Percentiles rank a stretch among this genome's conserved stretches.
These are phyloP conservation scores for Eupithecia tripunctaria DNA, from an alignment of 2,888 invertebrate genomes.

Conservation along the genomic window DNA sequence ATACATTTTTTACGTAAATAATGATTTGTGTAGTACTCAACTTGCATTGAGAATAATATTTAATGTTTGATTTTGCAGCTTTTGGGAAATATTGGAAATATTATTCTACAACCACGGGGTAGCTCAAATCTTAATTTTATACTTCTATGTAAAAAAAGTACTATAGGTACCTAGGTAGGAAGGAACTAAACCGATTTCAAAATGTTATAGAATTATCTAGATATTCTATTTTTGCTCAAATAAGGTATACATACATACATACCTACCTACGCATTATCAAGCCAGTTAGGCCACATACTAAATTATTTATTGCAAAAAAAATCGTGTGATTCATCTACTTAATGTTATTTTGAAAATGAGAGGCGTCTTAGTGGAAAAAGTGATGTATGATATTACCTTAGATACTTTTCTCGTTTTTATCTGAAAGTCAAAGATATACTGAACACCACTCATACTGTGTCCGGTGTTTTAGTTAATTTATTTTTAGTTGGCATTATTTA, in stretches of 20 bases:
- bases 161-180: not conserved
- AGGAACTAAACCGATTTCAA: not conserved
- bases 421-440: constrained; percentile 24
- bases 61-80: not conserved
- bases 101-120: not conserved
- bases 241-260: not conserved
- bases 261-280: not conserved
- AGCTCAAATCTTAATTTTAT: too few relatives aligned
- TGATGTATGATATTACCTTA: not conserved
- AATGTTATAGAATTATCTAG: not conserved
- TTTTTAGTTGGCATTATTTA: constrained; percentile 64
- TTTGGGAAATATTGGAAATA: not conserved
- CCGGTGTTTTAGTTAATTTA: constrained; percentile 70
- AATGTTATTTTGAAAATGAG: not conserved
- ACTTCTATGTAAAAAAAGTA: not conserved
- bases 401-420: constrained; percentile 9
- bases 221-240: not conserved
- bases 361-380: not conserved
- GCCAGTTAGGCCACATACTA: not conserved
- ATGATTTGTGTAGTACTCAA: constrained; percentile 64
- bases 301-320: too few relatives aligned
- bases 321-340: not conserved
- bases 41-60: constrained; percentile 32
- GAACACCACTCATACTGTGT: constrained; percentile 56
- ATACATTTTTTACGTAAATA: constrained; percentile 74